Evolutionary conservation across 2,113 vertebrate species (phyloP).

Genomic region (Piliocolobus tephrosceles): DNA sequence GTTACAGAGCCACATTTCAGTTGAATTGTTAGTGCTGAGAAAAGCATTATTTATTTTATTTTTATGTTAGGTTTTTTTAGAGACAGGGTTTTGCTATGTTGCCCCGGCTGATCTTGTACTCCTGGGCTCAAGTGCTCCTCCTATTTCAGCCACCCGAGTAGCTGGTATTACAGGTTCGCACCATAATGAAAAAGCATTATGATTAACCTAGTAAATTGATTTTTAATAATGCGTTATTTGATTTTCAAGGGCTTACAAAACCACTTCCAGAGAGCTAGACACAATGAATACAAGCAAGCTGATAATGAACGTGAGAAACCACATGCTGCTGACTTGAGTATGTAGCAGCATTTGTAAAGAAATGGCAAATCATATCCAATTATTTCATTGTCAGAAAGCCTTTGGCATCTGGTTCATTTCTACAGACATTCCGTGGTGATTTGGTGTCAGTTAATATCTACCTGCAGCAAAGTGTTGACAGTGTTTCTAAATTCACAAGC

Average conservation of each 20-base stretch:
- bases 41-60: neutral
- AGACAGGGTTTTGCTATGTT: too few species aligned
- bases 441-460: conserved; percentile 80
- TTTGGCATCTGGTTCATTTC: conserved; percentile 52
- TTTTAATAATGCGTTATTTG: conserved; percentile 39
- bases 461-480: conserved; percentile 74
- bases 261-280: neutral
- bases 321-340: conserved; percentile 59
- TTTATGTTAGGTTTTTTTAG: too few species aligned
- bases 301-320: neutral
- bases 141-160: too few species aligned
- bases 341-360: conserved; percentile 67
- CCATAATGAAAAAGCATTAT: neutral
- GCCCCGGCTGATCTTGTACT: too few species aligned
- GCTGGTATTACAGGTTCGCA: too few species aligned
- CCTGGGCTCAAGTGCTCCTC: too few species aligned
- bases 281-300: conserved; percentile 11
- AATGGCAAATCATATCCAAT: conserved; percentile 71
- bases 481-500: conserved; percentile 69
- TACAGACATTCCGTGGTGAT: conserved; percentile 60
- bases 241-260: conserved; percentile 30
- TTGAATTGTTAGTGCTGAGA: neutral
- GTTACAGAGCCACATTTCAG: neutral
- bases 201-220: conserved; percentile 24
- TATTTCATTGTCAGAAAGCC: conserved; percentile 58